Percentiles rank a stretch among this genome's conserved stretches.
These are phyloP conservation scores for Echinops telfairi DNA, from an alignment of 2,113 vertebrate genomes.

Conservation along the genomic window DNA sequence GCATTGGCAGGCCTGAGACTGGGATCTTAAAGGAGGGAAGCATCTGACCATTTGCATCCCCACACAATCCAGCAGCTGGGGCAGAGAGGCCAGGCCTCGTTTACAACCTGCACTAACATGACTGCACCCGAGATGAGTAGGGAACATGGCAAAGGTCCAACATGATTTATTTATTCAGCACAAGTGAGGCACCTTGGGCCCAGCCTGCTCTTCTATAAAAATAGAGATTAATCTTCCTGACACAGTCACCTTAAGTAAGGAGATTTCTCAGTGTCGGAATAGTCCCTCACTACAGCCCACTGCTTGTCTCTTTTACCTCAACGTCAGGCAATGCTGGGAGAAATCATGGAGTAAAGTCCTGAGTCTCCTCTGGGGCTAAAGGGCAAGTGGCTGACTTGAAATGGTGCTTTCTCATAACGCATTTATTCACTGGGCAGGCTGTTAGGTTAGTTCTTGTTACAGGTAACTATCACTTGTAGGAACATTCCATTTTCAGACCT, in stretches of 20 bases:
- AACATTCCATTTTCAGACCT: slow-evolving; percentile 53
- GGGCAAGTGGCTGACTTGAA: not conserved
- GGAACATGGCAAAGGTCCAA: not conserved
- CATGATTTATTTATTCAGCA: not conserved
- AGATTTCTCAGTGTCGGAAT: rapidly evolving
- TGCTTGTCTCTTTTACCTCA: not conserved
- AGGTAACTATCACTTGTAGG: not conserved
- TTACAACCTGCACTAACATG: not conserved
- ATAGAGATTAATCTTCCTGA: not conserved
- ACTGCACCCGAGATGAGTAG: not conserved
- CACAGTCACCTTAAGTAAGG: not conserved
- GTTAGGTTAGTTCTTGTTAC: not conserved
- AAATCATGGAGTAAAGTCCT: not conserved
- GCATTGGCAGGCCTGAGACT: too few relatives aligned
- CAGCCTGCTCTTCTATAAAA: not conserved
- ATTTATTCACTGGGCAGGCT: not conserved
- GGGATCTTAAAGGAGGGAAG: not conserved
- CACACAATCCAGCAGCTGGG: too few relatives aligned
- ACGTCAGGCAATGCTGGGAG: not conserved
- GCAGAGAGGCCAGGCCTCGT: not conserved
- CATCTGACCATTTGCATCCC: not conserved
- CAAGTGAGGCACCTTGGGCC: not conserved
- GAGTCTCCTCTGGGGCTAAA: not conserved
- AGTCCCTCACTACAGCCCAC: not conserved
- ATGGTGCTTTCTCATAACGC: not conserved